Evolutionary conservation across 2,888 invertebrate genomes (phyloP).

Genomic region (Epirrhoe alternata): DNA sequence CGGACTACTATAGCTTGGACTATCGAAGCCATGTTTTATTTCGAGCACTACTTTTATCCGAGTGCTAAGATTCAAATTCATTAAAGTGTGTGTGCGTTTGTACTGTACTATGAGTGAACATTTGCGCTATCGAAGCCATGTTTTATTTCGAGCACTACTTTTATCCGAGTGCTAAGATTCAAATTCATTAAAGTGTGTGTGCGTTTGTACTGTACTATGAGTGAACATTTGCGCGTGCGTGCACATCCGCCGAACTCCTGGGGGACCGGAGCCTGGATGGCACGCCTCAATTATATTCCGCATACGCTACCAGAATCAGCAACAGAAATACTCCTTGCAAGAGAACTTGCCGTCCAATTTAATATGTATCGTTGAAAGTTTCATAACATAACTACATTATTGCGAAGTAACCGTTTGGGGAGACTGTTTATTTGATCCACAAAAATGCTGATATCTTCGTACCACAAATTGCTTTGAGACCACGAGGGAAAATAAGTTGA

Average conservation of each 20-base stretch:
- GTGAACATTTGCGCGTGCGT: constrained; percentile 54
- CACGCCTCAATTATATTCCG: constrained; percentile 75
- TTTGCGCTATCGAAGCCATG: constrained; percentile 45
- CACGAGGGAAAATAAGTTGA: constrained; percentile 35
- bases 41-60: constrained; percentile 26
- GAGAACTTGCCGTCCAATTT: constrained; percentile 61
- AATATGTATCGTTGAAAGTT: constrained; percentile 52
- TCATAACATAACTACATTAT: constrained; percentile 43
- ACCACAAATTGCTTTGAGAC: constrained; percentile 33
- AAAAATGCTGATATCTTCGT: constrained; percentile 32
- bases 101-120: constrained; percentile 40
- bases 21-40: constrained; percentile 6
- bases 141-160: constrained; percentile 30
- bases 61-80: constrained; percentile 26
- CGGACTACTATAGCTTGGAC: no score
- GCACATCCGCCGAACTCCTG: constrained; percentile 56
- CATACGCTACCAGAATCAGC: constrained; percentile 66
- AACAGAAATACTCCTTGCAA: constrained; percentile 58
- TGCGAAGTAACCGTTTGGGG: constrained; percentile 32
- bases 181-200: constrained; percentile 26
- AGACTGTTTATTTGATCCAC: constrained; percentile 35
- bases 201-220: constrained; percentile 37
- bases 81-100: constrained; percentile 28
- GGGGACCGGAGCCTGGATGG: constrained; percentile 62
- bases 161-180: constrained; percentile 24